phyloP scores from a whole-genome alignment of 1,140 invertebrate species.

The Drosophila erecta region DNA sequence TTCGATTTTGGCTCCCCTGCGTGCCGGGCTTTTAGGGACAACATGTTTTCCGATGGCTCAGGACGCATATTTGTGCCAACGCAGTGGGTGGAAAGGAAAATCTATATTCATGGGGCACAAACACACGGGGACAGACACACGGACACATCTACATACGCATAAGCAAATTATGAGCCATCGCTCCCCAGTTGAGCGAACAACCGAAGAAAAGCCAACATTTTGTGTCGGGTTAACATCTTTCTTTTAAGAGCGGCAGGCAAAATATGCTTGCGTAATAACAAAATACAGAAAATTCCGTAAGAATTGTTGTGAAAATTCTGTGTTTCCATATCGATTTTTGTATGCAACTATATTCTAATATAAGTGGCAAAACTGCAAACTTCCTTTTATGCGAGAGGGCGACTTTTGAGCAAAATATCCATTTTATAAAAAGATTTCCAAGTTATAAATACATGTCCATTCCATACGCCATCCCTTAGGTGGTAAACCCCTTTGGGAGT shows the following conservation, averaged over 20 bases:
- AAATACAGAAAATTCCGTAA: neutral
- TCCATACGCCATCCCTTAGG: neutral
- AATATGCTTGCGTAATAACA: neutral
- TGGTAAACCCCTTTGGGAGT: constrained; percentile 6
- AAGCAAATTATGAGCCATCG: constrained; percentile 40
- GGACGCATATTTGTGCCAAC: constrained; percentile 48
- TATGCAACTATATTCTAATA: too few species aligned
- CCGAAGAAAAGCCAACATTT: constrained; percentile 7
- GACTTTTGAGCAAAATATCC: neutral
- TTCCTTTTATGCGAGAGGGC: too few species aligned
- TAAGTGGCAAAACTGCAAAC: too few species aligned
- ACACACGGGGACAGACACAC: constrained; percentile 38
- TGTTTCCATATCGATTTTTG: too few species aligned
- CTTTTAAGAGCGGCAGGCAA: neutral
- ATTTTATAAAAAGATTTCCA: constrained; percentile 9
- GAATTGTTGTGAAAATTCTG: too few species aligned
- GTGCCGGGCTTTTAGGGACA: constrained; percentile 59
- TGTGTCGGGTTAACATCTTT: constrained; percentile 8
- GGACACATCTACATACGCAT: constrained; percentile 31
- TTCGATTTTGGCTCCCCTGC: constrained; percentile 26
- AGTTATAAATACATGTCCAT: neutral
- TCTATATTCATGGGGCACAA: constrained; percentile 71
- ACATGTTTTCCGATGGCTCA: constrained; percentile 55
- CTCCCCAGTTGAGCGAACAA: constrained; percentile 22
- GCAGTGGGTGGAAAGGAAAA: constrained; percentile 67